Evolutionary conservation across 2,113 vertebrate genomes (phyloP), one percentile per base, ranked within the genome.

Genomic region (Balaeniceps rex): DNA sequence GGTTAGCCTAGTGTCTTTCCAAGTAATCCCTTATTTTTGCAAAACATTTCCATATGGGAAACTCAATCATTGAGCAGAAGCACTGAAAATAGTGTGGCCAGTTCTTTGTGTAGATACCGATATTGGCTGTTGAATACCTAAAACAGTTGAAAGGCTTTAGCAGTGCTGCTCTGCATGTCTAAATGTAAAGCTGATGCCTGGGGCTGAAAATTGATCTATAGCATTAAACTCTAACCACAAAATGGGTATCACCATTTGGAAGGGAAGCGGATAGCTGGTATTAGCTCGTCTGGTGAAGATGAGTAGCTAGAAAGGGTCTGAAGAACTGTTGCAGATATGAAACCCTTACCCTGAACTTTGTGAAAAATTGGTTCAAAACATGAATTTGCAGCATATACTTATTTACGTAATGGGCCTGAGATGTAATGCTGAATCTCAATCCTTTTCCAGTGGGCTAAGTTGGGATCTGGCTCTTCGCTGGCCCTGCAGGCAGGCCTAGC

Each of bases 11-110:
- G 58, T 69, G 79, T 77, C 94, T 91, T 94, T 97, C 90, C 92
- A 90, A 95, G 52, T 93, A 94, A 96, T 95, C 92, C 78, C 51
- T 94, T 96, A 85, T 83, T 97, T 96, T 95, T 90, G 65, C 78
- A 96, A 97, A 96, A 83, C 71, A 90, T 85, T 97, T 96, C 94
- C 94, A 95, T 94, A 93, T 96, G 94, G 85, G 87, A 91, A 91
- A 51, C 70, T 91, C 18, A 4, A 24, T 96, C 70, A 34, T n/a
- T 61, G 84, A 94, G 94, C 84, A 95, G 84, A 85, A 93, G 44
- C 84, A 61, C 65, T 80, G 89, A 40, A 65, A 85, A 80, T 23
- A 80, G 46, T 9, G 52, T 90, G 90, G 82, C 70, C 63, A 19
- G 81, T 88, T 87, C 93, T 94, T 65, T 83, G 54, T 92, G 71